Conservation (phyloP, 2,797 vertebrate species). For the Malurus splendens region DNA sequence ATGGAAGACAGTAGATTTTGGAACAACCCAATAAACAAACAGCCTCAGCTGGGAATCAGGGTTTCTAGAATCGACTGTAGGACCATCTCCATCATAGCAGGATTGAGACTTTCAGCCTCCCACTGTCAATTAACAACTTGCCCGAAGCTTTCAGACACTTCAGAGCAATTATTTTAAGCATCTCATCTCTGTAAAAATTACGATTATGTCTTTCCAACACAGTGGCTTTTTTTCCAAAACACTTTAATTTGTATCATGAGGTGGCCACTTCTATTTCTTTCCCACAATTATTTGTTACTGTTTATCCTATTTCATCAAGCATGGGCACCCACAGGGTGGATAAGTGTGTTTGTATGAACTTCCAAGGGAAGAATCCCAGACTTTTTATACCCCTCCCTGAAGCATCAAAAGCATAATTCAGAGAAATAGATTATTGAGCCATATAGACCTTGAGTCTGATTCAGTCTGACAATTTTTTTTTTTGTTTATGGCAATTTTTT, state of each 20-base stretch:
- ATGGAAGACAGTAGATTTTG: neutral
- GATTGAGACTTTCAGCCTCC: neutral
- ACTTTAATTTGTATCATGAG: neutral
- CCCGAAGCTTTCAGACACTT: neutral
- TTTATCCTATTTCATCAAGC: neutral
- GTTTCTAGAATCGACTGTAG: neutral
- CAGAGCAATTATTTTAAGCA: neutral
- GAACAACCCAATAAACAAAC: constrained; percentile 7
- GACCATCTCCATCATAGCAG: neutral
- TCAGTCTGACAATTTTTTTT: neutral
- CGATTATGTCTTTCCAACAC: neutral
- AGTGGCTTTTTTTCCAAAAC: neutral
- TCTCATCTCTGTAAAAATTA: neutral
- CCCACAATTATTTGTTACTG: neutral
- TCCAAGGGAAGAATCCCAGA: neutral
- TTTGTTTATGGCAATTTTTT: neutral
- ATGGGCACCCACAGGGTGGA: neutral
- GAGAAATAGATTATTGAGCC: neutral
- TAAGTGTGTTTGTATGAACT: neutral
- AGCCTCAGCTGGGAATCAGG: neutral
- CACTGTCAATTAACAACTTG: neutral
- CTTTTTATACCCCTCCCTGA: neutral
- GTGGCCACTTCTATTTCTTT: neutral
- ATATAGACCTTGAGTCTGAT: neutral
- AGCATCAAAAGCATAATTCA: neutral